phyloP scores from a whole-genome alignment of 2,797 vertebrate genomes.

The Cyprinella venusta region DNA sequence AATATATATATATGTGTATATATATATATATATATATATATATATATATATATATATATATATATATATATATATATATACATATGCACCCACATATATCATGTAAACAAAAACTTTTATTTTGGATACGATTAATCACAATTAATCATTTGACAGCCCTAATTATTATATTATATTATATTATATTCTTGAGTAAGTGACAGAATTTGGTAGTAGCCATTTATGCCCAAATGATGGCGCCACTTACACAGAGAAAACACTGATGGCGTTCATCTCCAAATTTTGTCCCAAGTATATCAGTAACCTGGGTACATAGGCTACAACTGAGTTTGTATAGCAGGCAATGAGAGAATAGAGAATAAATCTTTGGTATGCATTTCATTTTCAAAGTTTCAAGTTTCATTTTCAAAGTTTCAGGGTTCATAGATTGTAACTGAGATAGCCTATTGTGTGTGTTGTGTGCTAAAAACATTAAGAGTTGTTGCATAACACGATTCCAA shows the following conservation, averaged over 20 bases:
- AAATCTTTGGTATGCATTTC: not conserved
- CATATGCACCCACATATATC: no score
- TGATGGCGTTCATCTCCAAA: no score
- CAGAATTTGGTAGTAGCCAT: slow-evolving; percentile 60
- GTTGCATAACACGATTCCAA: not conserved
- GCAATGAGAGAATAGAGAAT: not conserved
- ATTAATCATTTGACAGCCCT: no score
- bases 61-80: no score
- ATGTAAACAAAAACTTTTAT: no score
- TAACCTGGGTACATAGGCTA: not conserved
- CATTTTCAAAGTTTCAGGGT: not conserved
- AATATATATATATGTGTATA: no score
- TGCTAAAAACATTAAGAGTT: not conserved
- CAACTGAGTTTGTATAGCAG: not conserved
- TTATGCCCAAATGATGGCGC: slow-evolving; percentile 38
- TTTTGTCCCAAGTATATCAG: not conserved
- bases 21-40: no score
- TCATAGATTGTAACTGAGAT: not conserved
- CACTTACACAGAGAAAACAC: not conserved
- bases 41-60: no score
- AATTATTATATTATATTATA: slow-evolving; percentile 8
- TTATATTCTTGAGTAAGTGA: not conserved
- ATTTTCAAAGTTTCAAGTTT: not conserved
- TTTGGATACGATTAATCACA: no score
- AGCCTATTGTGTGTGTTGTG: not conserved